These are phyloP conservation scores for Lutraria rhynchaena DNA, from an alignment of 1,140 invertebrate species.

Conservation along the genomic window DNA sequence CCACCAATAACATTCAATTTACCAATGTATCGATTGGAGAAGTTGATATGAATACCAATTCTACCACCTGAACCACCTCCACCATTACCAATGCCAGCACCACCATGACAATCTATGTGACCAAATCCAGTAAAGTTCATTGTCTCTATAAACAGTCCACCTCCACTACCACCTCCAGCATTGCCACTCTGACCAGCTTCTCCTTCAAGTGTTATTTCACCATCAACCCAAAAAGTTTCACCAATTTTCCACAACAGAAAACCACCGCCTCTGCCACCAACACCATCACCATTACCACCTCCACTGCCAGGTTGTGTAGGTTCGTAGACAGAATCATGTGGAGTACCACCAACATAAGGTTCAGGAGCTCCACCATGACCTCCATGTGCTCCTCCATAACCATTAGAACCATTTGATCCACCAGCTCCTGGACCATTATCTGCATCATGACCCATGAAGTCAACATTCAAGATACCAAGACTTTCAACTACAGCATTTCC, in stretches of 20 bases:
- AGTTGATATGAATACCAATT: slow-evolving; percentile 68
- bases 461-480: slow-evolving; percentile 65
- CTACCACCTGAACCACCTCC: slow-evolving; percentile 73
- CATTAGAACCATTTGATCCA: slow-evolving; percentile 48
- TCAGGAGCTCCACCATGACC: slow-evolving; percentile 73
- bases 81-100: slow-evolving; percentile 59
- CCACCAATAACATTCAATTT: slow-evolving; percentile 67
- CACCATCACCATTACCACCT: slow-evolving; percentile 69
- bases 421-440: slow-evolving; percentile 62
- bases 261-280: slow-evolving; percentile 72
- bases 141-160: slow-evolving; percentile 68
- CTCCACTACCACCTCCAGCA: slow-evolving; percentile 73
- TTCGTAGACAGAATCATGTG: slow-evolving; percentile 68
- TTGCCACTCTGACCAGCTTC: slow-evolving; percentile 60
- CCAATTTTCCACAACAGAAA: slow-evolving; percentile 71
- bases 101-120: slow-evolving; percentile 70
- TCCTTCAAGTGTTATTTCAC: slow-evolving; percentile 66
- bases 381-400: slow-evolving; percentile 72
- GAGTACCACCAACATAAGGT: slow-evolving; percentile 62
- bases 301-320: slow-evolving; percentile 69
- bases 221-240: slow-evolving; percentile 70
- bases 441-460: slow-evolving; percentile 61
- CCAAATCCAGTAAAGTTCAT: slow-evolving; percentile 76
- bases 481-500: slow-evolving; percentile 69
- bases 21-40: slow-evolving; percentile 70